Evolutionary conservation across 2,113 vertebrate species (phyloP).

Genomic region (Pardalotus punctatus): DNA sequence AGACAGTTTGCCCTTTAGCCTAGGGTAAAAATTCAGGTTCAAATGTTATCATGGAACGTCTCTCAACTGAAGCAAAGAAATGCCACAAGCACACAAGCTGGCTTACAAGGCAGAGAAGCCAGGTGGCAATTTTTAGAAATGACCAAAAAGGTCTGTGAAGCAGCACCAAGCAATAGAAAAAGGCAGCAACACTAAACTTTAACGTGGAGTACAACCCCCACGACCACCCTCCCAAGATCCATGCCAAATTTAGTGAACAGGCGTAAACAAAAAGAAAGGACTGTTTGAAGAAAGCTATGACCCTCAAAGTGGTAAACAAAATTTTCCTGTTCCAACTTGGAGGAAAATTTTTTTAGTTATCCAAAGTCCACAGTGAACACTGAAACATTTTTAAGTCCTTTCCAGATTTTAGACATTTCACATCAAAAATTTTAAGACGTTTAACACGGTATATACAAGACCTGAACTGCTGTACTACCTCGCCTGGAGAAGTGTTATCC

Average conservation of each 20-base stretch:
- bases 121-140: neutral
- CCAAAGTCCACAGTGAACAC: neutral
- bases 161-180: neutral
- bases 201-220: neutral
- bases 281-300: neutral
- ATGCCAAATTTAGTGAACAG: neutral
- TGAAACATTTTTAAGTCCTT: neutral
- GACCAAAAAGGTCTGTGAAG: neutral
- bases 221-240: neutral
- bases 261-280: neutral
- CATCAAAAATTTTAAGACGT: neutral
- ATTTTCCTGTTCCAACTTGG: neutral
- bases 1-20: neutral
- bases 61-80: neutral
- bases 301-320: neutral
- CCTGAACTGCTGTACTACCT: conserved; percentile 64
- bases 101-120: neutral
- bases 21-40: neutral
- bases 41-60: neutral
- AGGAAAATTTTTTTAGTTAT: neutral
- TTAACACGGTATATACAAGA: neutral
- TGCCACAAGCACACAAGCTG: neutral
- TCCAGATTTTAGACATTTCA: neutral
- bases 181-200: neutral
- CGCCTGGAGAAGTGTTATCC: conserved; percentile 68